phyloP scores from a whole-genome alignment of 2,113 vertebrate species.

The Pteruthius melanotis region DNA sequence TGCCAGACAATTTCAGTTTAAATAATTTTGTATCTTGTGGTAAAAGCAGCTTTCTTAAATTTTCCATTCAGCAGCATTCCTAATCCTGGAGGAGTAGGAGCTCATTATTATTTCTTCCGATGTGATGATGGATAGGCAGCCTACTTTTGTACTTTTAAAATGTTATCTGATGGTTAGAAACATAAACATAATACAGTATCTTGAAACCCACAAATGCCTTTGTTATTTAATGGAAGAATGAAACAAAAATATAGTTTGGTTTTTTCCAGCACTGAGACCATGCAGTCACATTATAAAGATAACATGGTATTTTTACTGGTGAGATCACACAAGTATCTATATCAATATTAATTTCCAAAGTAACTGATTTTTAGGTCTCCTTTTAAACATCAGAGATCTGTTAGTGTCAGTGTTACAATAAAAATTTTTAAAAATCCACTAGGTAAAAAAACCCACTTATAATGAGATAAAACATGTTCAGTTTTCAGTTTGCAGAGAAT shows the following conservation, averaged over 20 bases:
- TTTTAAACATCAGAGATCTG: background rate
- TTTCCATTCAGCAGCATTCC: constrained; percentile 37
- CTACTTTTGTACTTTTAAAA: constrained; percentile 18
- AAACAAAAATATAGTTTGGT: background rate
- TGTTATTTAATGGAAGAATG: background rate
- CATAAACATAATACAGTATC: background rate
- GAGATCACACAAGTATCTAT: background rate
- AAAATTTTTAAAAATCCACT: constrained; percentile 15
- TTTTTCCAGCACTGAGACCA: background rate
- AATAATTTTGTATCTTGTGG: background rate
- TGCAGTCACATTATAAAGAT: background rate
- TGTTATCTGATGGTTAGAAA: constrained; percentile 28
- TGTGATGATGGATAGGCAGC: background rate
- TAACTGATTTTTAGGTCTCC: background rate
- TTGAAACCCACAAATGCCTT: background rate
- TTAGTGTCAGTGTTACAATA: background rate
- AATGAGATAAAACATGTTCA: constrained; percentile 55
- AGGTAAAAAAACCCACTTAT: constrained; percentile 37
- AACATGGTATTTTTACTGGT: background rate
- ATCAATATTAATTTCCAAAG: background rate
- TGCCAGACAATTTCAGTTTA: background rate
- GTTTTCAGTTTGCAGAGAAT: constrained; percentile 53
- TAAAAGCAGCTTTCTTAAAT: constrained; percentile 5
- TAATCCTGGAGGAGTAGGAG: constrained; percentile 14
- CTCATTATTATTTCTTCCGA: constrained; percentile 19